These are phyloP conservation scores for Dysmachus trigonus DNA, from an alignment of 2,888 invertebrate species.

Conservation along the genomic window DNA sequence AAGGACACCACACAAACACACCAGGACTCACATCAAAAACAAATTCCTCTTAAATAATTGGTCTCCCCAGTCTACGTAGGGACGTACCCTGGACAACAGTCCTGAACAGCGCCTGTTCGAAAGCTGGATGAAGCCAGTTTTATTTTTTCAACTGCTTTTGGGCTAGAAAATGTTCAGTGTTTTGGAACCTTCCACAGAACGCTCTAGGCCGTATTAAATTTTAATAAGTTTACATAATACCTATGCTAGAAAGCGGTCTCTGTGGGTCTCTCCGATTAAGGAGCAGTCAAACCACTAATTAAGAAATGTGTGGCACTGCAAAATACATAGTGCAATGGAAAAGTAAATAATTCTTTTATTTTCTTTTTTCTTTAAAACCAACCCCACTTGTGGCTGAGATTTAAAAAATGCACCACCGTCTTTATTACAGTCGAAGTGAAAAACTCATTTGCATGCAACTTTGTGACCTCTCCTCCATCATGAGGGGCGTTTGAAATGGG, in stretches of 20 bases:
- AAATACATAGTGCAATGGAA: neutral
- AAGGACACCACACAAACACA: neutral
- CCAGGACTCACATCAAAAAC: neutral
- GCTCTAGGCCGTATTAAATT: neutral
- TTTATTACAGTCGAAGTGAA: neutral
- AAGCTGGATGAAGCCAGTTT: neutral
- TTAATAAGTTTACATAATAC: constrained; percentile 1
- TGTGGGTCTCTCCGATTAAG: neutral
- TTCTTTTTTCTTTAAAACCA: neutral
- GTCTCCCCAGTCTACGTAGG: neutral
- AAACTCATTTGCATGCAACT: neutral
- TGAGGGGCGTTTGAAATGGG: neutral
- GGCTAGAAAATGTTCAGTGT: neutral
- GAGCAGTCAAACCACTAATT: neutral
- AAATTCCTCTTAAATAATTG: neutral
- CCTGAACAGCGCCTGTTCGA: neutral
- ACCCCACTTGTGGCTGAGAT: neutral
- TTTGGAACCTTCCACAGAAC: neutral
- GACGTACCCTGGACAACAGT: neutral
- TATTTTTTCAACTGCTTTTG: neutral
- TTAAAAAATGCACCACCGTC: neutral
- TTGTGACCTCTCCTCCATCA: neutral
- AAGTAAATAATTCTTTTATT: neutral
- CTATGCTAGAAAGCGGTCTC: neutral
- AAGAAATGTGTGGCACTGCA: neutral